Evolutionary conservation across 1,140 invertebrate species (phyloP), one percentile per base, ranked within the genome.

Genomic region (Calliphora vicina): DNA sequence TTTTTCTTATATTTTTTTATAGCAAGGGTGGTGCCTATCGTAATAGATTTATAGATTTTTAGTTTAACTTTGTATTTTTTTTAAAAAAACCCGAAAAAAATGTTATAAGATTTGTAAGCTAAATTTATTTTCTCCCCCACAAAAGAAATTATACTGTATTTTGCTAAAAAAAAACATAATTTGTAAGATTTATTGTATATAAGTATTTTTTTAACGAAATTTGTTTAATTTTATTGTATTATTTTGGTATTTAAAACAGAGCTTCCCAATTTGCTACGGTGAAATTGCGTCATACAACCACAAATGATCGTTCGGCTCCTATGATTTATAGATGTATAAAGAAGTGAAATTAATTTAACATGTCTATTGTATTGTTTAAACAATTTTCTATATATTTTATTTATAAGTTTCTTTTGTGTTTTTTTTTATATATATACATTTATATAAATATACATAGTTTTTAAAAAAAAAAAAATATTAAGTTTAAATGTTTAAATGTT

Each of bases 211-310:
- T 82, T 73, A 73, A 67, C 29, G n/a, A 81, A 23, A 5, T 57
- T 50, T 20, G 9, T 72, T 1, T 72, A 72, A 72, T 25, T 72
- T 27, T 72, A 12, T 10, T 26, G 26, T 27, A 26, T 1, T 26
- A 27, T 26, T 26, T 50, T 50, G 12, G 12, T 50, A 17, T 4
- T 15, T 17, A 50, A 88, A 93, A 88, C 94, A 96, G 95, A 92
- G 93, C 93, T 85, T 96, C 95, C 88, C 94, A 95, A 89, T 96
- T 96, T 89, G 95, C 95, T 72, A 96, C 95, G 81, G 96, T 97
- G 86, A 97, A 96, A 92, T 93, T 96, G 87, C 93, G 95, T 87
- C 97, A 97, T 92, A 95, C 95, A 83, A 94, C 96, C 91, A 96
- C 95, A 89, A 96, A 96, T 90, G 96, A 97, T 91, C 93, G 96